Percentiles rank a stretch among this genome's conserved stretches.
These are phyloP conservation scores for Diadema setosum DNA, from an alignment of 35 echinoderm and acorn worm species.

Conservation along the genomic window DNA sequence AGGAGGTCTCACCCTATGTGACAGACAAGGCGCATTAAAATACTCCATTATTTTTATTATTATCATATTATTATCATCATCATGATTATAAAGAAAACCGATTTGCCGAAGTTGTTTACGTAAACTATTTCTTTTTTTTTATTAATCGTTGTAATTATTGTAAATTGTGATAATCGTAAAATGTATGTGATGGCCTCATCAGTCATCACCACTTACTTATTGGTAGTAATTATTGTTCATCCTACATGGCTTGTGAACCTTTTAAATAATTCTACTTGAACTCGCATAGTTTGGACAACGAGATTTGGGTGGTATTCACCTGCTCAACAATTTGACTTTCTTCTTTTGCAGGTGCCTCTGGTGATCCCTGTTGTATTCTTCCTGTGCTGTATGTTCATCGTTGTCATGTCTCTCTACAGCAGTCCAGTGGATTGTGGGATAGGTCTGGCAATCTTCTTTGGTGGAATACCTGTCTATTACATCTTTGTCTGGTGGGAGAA, in stretches of 20 bases:
- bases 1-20: too few species aligned
- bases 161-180: not conserved
- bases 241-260: not conserved
- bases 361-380: slow-evolving; percentile 69
- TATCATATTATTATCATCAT: too few species aligned
- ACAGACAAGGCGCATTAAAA: too few species aligned
- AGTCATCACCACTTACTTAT: not conserved
- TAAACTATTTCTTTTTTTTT: too few species aligned
- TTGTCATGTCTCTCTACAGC: slow-evolving; percentile 67
- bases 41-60: too few species aligned
- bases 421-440: slow-evolving; percentile 78
- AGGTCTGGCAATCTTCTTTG: slow-evolving; percentile 42
- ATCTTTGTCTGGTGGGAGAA: slow-evolving; percentile 74
- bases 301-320: too few species aligned
- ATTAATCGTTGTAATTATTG: too few species aligned
- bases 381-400: slow-evolving; percentile 33
- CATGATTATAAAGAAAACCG: too few species aligned
- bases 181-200: not conserved
- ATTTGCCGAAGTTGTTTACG: too few species aligned
- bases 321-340: too few species aligned
- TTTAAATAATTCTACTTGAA: not conserved
- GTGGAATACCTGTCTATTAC: slow-evolving; percentile 73
- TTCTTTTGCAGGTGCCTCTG: slow-evolving; percentile 57
- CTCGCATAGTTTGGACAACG: too few species aligned
- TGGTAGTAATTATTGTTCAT: not conserved